Conservation (phyloP, 2,888 invertebrate species). For the Amaurobius ferox region DNA sequence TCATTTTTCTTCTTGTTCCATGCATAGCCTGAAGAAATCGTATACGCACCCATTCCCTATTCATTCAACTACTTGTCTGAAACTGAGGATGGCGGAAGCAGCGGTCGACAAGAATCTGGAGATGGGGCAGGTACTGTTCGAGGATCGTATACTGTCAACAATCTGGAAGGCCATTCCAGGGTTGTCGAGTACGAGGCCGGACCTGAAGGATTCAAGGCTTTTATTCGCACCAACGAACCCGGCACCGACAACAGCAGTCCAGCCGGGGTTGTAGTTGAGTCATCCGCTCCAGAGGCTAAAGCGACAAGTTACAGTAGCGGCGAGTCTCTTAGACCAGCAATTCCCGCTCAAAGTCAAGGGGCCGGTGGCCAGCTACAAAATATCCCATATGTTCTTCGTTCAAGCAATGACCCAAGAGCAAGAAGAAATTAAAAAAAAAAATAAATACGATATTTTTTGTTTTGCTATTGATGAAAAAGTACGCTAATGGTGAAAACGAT, state of each 20-base stretch:
- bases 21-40: background rate
- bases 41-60: slow-evolving; percentile 59
- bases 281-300: slow-evolving; percentile 36
- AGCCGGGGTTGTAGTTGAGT: slow-evolving; percentile 45
- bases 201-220: slow-evolving; percentile 41
- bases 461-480: too few relatives aligned
- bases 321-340: background rate
- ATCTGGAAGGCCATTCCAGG: slow-evolving; percentile 34
- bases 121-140: slow-evolving; percentile 48
- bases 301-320: slow-evolving; percentile 22
- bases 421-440: background rate
- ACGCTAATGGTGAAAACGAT: too few relatives aligned
- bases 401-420: slow-evolving; percentile 37
- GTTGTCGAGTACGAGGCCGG: slow-evolving; percentile 74
- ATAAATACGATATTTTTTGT: too few relatives aligned
- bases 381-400: slow-evolving; percentile 38
- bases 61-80: slow-evolving; percentile 65
- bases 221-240: slow-evolving; percentile 46
- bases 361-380: background rate
- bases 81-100: slow-evolving; percentile 52
- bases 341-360: background rate
- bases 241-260: slow-evolving; percentile 46
- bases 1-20: background rate
- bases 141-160: slow-evolving; percentile 55
- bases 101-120: slow-evolving; percentile 47